Evolutionary conservation across 2,888 invertebrate genomes (phyloP), one percentile per base, ranked within the genome.

Genomic region (Euplexia lucipara): DNA sequence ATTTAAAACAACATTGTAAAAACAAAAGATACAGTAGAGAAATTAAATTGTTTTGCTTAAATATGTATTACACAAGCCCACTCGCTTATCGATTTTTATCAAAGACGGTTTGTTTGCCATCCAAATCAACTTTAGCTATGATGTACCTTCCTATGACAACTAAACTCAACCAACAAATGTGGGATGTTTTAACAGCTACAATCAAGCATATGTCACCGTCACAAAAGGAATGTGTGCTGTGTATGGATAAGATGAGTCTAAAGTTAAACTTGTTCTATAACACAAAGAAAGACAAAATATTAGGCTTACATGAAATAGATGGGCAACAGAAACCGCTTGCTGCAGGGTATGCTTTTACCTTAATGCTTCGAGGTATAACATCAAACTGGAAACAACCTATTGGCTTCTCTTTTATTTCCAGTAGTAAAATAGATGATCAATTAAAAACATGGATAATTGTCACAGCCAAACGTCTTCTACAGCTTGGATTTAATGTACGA

Each of bases 21-120:
- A 52, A 26, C 16, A 52, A 37, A 12, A 39, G 12, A 52, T 52
- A 39, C 14, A 52, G 52, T 9, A 39, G 26, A 52, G 39, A 39
- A 39, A 26, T 52, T 18, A 68, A 61, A 58, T 10, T 61, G 14
- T 66, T 67, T 47, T 66, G 66, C 44, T 56, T 71, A 41, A 57
- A 63, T 34, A 59, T 56, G 16, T 71, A 49, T 64, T 68, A 64
- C 39, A 52, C 67, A 52, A 71, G 56, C 26, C 71, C 62, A 51
- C 57, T 48, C 16, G 39, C 66, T 20, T 70, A 70, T 45, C 30
- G 44, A 16, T 62, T 70, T 54, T 58, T 70, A 59, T 61, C 70
- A 34, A 70, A 66, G 30, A 62, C 66, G 8, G 8, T 70, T 18
- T 53, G 53, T 66, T 58, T 70, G 49, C 62, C 59, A n/a, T 59